Base-by-base conservation (phyloP, 2,113 vertebrate species). In the Oryzias woworae region DNA sequence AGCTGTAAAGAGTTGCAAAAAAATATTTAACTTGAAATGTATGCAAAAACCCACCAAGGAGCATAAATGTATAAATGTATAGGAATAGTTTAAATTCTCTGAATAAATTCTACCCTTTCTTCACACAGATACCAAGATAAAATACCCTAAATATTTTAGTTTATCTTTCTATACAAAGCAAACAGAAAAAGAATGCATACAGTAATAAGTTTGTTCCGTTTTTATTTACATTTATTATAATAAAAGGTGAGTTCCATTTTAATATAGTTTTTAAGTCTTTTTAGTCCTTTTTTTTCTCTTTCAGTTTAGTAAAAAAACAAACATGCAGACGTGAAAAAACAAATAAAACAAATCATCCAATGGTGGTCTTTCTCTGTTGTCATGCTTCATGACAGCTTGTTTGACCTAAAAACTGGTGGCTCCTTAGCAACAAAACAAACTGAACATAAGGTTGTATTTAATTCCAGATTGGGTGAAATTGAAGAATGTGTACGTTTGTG, bases 361-460 rank as follows among this genome's bases (percentile, higher is more conserved):
- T 60, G 70, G 51, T 42, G 69, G 74, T 78, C 78, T 75, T 62
- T 62, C 72, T 71, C 70, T 75, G 71, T 59, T 62, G 58, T 62
- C 23, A 50, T 78, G 63, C 70, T 78, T 82, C 75, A 85, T 68
- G 44, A 54, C 41, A 28, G 59, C 55, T 75, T 48, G 57, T 83
- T 75, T 72, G 52, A 73, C 68, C 58, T 50, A 51, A 59, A 82
- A 79, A 83, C 76, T 79, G 72, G 61, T 69, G 77, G 81, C 78
- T 81, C 77, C 83, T 85, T 86, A 79, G 84, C 80, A 90, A 88
- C 77, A 75, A 81, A 85, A 88, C 71, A 81, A 87, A 87, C 76
- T 57, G 73, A 69, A 85, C 83, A 82, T 41, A 66, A 36, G 10
- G 2, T 2, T 10, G 0, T 2, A 12, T 36, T 13, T 36, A 10